Conservation (phyloP, 2,888 invertebrate genomes). For the Caenorhabditis virilis region DNA sequence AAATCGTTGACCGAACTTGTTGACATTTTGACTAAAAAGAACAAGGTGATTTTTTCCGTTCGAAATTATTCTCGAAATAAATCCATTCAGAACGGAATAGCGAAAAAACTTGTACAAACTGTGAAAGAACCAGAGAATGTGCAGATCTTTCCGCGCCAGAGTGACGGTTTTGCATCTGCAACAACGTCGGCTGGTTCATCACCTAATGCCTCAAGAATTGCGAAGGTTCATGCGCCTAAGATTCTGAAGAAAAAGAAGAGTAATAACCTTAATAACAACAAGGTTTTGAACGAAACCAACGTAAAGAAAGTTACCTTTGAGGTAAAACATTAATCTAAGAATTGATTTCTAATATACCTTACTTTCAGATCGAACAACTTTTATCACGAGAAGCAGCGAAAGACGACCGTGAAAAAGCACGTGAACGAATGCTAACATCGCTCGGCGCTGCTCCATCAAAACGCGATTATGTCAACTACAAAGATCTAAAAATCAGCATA, state of each 20-base stretch:
- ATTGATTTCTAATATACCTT: constrained; percentile 3
- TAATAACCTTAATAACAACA: constrained; percentile 30
- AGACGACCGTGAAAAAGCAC: constrained; percentile 36
- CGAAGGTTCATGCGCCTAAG: constrained; percentile 43
- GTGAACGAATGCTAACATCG: constrained; percentile 43
- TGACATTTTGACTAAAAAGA: constrained; percentile 31
- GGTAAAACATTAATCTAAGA: constrained; percentile 19
- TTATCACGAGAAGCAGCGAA: constrained; percentile 37
- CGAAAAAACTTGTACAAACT: not conserved
- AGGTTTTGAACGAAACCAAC: constrained; percentile 40
- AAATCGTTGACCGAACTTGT: constrained; percentile 33
- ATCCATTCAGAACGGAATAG: constrained; percentile 17
- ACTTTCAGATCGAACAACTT: constrained; percentile 47
- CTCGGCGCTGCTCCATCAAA: constrained; percentile 53
- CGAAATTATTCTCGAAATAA: not conserved
- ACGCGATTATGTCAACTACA: constrained; percentile 44
- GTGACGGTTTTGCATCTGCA: constrained; percentile 8
- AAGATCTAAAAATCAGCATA: constrained; percentile 43
- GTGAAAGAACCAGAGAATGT: constrained; percentile 25
- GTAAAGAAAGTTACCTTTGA: constrained; percentile 56
- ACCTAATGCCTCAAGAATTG: no score
- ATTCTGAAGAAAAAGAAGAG: constrained; percentile 54
- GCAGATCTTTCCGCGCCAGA: constrained; percentile 19
- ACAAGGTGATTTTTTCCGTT: constrained; percentile 7
- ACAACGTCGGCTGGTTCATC: no score